A percentile compares a stretch with the other conserved stretches of the same genome.
phyloP scores from a whole-genome alignment of 2,797 vertebrate genomes.

The Pampus argenteus region DNA sequence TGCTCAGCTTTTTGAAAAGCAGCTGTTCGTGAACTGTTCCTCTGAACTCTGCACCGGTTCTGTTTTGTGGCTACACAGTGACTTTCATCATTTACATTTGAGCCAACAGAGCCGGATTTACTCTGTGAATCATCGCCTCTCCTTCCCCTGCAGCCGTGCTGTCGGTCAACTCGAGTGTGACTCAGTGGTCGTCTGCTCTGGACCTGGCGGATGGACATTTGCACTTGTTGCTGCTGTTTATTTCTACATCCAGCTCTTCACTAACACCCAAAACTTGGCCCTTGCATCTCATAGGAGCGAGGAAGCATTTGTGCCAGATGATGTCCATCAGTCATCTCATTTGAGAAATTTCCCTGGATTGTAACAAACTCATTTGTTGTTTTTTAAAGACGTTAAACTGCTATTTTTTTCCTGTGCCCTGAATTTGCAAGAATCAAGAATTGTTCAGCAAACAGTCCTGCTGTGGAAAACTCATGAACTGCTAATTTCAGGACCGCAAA shows the following conservation, averaged over 20 bases:
- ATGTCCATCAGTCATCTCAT: neutral
- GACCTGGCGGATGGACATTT: constrained; percentile 25
- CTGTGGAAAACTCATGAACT: constrained; percentile 3
- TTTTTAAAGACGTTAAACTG: constrained; percentile 22
- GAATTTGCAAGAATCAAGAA: neutral
- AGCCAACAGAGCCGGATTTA: constrained; percentile 30
- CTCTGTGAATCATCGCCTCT: constrained; percentile 6
- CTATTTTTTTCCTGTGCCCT: neutral
- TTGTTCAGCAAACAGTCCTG: neutral
- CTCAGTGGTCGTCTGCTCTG: constrained; percentile 15
- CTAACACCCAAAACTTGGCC: constrained; percentile 19
- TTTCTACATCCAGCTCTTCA: constrained; percentile 2
- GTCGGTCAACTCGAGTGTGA: constrained; percentile 11
- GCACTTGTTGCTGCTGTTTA: constrained; percentile 11
- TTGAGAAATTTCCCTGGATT: constrained; percentile 38
- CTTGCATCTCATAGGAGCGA: neutral
- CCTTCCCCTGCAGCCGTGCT: constrained; percentile 8
- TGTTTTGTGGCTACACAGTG: constrained; percentile 13
- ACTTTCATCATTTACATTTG: constrained; percentile 17
- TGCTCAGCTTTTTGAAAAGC: constrained; percentile 14
- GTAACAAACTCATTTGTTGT: constrained; percentile 26
- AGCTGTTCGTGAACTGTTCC: constrained; percentile 1
- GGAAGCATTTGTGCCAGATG: neutral
- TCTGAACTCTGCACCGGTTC: constrained; percentile 11
- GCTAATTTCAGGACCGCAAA: neutral